Conservation (phyloP, 2,113 vertebrate genomes). For the Vulpes vulpes region DNA sequence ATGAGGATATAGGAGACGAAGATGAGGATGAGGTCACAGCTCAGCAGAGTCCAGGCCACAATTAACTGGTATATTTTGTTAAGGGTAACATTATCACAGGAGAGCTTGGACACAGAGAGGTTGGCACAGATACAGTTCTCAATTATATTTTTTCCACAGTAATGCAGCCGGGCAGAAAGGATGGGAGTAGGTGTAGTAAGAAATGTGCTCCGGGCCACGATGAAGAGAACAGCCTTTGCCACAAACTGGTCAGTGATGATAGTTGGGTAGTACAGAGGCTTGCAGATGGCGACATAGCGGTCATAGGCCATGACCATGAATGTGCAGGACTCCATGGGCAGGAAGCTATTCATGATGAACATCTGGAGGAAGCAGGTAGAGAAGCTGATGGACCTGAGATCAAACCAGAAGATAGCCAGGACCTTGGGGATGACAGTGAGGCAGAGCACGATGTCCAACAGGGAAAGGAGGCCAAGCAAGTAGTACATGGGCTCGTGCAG, state of each 20-base stretch:
- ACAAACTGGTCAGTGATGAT: slow-evolving; percentile 48
- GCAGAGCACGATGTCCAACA: slow-evolving; percentile 81
- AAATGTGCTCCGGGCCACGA: slow-evolving; percentile 47
- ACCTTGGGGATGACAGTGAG: slow-evolving; percentile 70
- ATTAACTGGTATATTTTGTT: slow-evolving; percentile 67
- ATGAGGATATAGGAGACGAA: slow-evolving; percentile 52
- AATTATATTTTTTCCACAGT: slow-evolving; percentile 59
- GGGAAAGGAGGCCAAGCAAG: slow-evolving; percentile 77
- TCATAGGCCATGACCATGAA: slow-evolving; percentile 85
- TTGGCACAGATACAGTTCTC: slow-evolving; percentile 75
- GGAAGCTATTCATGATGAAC: slow-evolving; percentile 84
- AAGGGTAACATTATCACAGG: slow-evolving; percentile 55
- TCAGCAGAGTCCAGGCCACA: slow-evolving; percentile 12
- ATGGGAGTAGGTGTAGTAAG: slow-evolving; percentile 74
- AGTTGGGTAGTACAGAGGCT: slow-evolving; percentile 74
- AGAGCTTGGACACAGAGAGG: slow-evolving; percentile 72
- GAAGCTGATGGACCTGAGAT: slow-evolving; percentile 69
- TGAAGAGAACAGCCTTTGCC: slow-evolving; percentile 16
- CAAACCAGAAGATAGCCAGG: slow-evolving; percentile 82
- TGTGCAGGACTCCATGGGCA: slow-evolving; percentile 74
- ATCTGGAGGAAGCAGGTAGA: slow-evolving; percentile 79
- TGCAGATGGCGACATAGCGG: slow-evolving; percentile 84
- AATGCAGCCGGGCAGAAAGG: slow-evolving; percentile 65
- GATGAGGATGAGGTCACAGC: slow-evolving; percentile 54
- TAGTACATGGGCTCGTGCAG: slow-evolving; percentile 54